Conservation (phyloP, 2,797 vertebrate species). For the Anguilla obscura region DNA sequence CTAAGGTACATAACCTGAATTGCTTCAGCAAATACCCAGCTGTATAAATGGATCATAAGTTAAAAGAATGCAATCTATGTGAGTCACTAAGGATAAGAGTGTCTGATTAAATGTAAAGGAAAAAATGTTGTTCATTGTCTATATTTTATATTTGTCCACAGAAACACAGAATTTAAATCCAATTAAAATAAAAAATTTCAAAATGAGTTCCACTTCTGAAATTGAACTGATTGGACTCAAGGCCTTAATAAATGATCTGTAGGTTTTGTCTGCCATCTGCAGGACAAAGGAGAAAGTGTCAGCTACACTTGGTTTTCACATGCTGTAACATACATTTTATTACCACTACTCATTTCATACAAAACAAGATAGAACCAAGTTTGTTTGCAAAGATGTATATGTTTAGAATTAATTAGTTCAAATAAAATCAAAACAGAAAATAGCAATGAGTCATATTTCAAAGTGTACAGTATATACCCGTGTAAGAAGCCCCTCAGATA, state of each 20-base stretch:
- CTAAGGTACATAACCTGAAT: no score
- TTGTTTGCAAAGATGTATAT: not conserved
- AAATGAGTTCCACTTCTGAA: not conserved
- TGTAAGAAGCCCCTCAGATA: no score
- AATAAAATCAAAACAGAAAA: not conserved
- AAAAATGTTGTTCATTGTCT: no score
- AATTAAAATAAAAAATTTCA: no score
- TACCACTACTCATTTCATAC: not conserved
- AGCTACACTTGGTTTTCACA: not conserved
- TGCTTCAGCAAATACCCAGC: no score
- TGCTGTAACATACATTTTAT: not conserved
- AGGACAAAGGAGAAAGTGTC: not conserved
- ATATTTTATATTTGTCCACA: no score
- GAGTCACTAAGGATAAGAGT: not conserved
- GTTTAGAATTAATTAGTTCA: not conserved
- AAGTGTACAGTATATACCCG: not conserved
- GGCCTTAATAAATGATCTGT: not conserved
- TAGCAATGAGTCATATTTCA: not conserved
- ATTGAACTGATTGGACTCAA: not conserved
- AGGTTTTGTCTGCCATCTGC: not conserved
- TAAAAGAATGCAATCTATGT: no score
- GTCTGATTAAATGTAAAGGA: not conserved
- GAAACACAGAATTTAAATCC: no score
- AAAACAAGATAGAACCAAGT: not conserved
- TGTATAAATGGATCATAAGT: no score